Evolutionary conservation across 2,888 invertebrate genomes (phyloP).

Genomic region (Phengaris alcon): DNA sequence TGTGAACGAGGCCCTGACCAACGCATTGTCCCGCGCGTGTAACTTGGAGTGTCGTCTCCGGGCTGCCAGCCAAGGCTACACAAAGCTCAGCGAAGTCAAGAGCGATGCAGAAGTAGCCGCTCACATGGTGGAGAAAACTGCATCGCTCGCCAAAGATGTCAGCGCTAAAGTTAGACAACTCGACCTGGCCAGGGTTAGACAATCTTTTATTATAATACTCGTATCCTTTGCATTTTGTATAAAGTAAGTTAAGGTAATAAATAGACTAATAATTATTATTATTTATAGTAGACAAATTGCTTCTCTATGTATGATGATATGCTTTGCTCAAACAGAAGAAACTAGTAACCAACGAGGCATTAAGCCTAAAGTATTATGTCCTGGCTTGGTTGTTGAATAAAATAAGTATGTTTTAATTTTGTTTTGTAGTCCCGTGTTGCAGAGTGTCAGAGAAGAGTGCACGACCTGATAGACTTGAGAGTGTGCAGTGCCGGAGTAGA

Average conservation of each 20-base stretch:
- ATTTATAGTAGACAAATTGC: not conserved
- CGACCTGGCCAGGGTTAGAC: slow-evolving; percentile 91
- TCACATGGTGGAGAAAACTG: slow-evolving; percentile 91
- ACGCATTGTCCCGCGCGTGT: slow-evolving; percentile 85
- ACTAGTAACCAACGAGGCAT: too few relatives aligned
- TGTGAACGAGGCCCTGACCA: slow-evolving; percentile 84
- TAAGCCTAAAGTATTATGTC: too few relatives aligned
- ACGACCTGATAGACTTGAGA: slow-evolving; percentile 96
- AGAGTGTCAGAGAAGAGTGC: slow-evolving; percentile 95
- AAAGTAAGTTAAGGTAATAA: not conserved
- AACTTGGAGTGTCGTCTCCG: slow-evolving; percentile 89
- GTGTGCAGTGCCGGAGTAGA: slow-evolving; percentile 98
- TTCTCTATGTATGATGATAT: too few relatives aligned
- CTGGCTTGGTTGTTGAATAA: too few relatives aligned
- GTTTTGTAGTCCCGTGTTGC: slow-evolving; percentile 88
- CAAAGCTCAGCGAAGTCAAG: slow-evolving; percentile 87
- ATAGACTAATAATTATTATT: not conserved
- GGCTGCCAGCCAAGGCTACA: slow-evolving; percentile 88
- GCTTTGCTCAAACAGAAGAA: too few relatives aligned
- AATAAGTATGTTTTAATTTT: not conserved
- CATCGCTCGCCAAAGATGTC: slow-evolving; percentile 93
- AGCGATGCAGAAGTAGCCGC: slow-evolving; percentile 89
- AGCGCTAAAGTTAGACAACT: slow-evolving; percentile 96
- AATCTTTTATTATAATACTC: not conserved
- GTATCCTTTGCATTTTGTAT: not conserved